Evolutionary conservation across 2,888 invertebrate species (phyloP), one percentile per base, ranked within the genome.

Genomic region (Melanchra persicariae): DNA sequence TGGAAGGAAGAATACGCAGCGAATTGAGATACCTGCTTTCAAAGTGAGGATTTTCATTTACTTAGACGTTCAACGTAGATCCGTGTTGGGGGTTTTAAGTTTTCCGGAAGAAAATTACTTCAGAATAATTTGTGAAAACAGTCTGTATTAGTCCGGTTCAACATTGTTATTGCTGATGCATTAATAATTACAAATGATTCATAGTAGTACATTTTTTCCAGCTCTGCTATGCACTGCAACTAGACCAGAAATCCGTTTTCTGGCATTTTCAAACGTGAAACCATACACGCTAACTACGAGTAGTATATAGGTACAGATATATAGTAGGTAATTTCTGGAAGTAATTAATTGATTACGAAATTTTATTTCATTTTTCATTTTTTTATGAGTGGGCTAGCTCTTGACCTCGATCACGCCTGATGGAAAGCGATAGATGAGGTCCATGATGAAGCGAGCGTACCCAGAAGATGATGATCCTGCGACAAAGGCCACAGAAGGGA

Each of bases 21-120:
- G 22, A 57, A 49, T 34, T 59, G 22, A 37, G 43, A 45, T 49
- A 49, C n/a, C 49, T 30, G 66, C n/a, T 62, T 58, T 55, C 12
- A 40, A 37, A 54, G 9, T 37, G 30, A 40, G 17, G 45, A 19
- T 71, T 61, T 77, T 15, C 1, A 24, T 52, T 26, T n/a, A n/a
- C n/a, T n/a, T 30, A 17, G 1, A 49, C 1, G 2, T 45, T 57
- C 10, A 49, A 24, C 15, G n/a, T 15, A 30, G 4, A n/a, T 57
- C n/a, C 43, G 1, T 40, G 24, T 37, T 45, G 30, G 1, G 26
- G 8, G 60, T 37, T 37, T 45, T 59, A 24, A 19, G 15, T 55
- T 49, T 40, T 15, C 19, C 22, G 7, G 19, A 49, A 22, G 12
- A 49, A 49, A 22, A 24, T n/a, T 22, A 49, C 22, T 49, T 24